Conservation (phyloP, 2,113 vertebrate species). For the Ciconia boyciana region DNA sequence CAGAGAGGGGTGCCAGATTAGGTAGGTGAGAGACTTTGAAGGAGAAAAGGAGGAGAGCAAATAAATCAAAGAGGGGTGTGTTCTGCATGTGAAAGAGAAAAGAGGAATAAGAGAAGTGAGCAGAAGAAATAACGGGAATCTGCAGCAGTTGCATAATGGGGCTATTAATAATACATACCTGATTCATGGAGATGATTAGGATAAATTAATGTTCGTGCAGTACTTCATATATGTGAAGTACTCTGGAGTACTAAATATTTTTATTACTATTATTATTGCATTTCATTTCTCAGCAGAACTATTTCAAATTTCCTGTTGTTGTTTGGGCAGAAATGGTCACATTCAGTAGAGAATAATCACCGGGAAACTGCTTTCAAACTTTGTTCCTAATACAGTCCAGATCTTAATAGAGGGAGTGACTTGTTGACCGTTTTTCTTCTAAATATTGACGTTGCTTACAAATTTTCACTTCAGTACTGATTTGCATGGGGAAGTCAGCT, state of each 20-base stretch:
- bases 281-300: neutral
- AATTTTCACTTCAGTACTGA: neutral
- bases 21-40: neutral
- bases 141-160: neutral
- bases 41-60: neutral
- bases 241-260: neutral
- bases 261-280: neutral
- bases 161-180: slow-evolving; percentile 20
- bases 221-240: neutral
- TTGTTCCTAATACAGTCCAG: neutral
- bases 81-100: neutral
- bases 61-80: neutral
- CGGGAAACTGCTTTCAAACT: neutral
- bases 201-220: neutral
- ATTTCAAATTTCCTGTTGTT: neutral
- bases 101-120: neutral
- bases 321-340: neutral
- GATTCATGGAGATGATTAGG: neutral
- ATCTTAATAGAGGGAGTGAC: neutral
- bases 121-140: neutral
- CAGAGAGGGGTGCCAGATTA: neutral
- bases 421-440: neutral
- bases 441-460: neutral
- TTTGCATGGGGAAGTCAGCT: neutral
- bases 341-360: neutral